Percentiles rank a stretch among this genome's conserved stretches.
Conservation (phyloP, 2,888 invertebrate species). For the Athalia rosae region DNA sequence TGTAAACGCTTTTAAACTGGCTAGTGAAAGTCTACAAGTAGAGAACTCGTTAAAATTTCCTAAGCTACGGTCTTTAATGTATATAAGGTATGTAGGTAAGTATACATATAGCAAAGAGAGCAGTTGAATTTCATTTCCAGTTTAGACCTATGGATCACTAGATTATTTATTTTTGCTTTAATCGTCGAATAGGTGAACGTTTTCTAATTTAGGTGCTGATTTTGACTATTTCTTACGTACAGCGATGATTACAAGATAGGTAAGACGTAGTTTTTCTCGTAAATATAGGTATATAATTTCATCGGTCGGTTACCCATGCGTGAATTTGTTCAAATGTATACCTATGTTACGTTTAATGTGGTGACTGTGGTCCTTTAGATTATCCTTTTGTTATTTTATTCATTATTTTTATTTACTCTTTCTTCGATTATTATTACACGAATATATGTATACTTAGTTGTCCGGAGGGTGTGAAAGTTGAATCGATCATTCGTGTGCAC, state of each 20-base stretch:
- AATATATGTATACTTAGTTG: neutral
- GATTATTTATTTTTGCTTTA: too few relatives aligned
- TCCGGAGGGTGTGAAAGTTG: neutral
- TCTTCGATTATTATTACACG: neutral
- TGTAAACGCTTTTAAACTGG: slow-evolving; percentile 24
- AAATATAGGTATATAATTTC: neutral
- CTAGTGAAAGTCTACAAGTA: slow-evolving; percentile 39
- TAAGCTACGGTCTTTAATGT: too few relatives aligned
- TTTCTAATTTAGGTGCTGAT: too few relatives aligned
- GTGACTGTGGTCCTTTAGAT: neutral
- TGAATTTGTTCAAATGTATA: neutral
- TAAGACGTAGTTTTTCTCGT: neutral
- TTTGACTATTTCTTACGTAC: too few relatives aligned
- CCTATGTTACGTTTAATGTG: too few relatives aligned
- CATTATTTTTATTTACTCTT: neutral
- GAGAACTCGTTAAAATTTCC: slow-evolving; percentile 20
- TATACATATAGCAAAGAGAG: neutral
- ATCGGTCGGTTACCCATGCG: neutral
- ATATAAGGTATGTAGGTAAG: neutral
- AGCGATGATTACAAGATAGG: too few relatives aligned
- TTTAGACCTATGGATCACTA: too few relatives aligned
- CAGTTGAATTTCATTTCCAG: slow-evolving; percentile 28
- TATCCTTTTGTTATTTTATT: neutral
- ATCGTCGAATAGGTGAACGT: too few relatives aligned
- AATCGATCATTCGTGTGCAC: neutral